A percentile compares a stretch with the other conserved stretches of the same genome.
These are phyloP conservation scores for Papilio aristodemus DNA, from an alignment of 1,140 invertebrate genomes.

Conservation along the genomic window DNA sequence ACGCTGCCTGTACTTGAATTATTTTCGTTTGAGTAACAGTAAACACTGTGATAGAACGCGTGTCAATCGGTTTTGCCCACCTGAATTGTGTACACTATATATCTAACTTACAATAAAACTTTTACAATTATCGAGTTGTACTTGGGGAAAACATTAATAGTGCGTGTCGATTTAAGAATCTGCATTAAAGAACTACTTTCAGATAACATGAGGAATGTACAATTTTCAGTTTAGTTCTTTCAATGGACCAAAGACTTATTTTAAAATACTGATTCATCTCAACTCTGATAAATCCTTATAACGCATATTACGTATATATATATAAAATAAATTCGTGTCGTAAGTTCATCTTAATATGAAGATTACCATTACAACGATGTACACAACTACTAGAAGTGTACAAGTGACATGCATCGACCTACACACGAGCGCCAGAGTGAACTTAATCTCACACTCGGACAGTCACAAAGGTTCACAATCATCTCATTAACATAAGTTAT, in stretches of 20 bases:
- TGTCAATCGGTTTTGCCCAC: slow-evolving; percentile 37
- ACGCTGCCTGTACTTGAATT: slow-evolving; percentile 1
- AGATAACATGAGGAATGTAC: slow-evolving; percentile 61
- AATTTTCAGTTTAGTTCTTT: slow-evolving; percentile 46
- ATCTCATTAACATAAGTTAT: slow-evolving; percentile 7
- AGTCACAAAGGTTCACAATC: slow-evolving; percentile 6
- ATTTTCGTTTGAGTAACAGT: slow-evolving; percentile 25
- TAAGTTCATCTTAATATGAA: slow-evolving; percentile 32
- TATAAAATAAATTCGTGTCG: slow-evolving; percentile 44
- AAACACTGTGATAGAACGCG: background rate
- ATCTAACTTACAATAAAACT: slow-evolving; percentile 61
- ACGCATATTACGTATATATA: slow-evolving; percentile 32
- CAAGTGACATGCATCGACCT: slow-evolving; percentile 15
- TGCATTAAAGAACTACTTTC: slow-evolving; percentile 40
- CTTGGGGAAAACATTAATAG: slow-evolving; percentile 58
- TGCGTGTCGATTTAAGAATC: slow-evolving; percentile 38
- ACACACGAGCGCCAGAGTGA: background rate
- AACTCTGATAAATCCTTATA: slow-evolving; percentile 48
- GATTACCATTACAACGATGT: slow-evolving; percentile 24
- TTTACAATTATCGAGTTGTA: slow-evolving; percentile 58
- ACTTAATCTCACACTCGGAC: background rate
- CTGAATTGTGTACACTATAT: slow-evolving; percentile 42
- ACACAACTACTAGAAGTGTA: slow-evolving; percentile 21
- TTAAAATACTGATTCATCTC: slow-evolving; percentile 50
- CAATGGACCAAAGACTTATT: slow-evolving; percentile 46